A percentile compares a stretch with the other conserved stretches of the same genome.
These are phyloP conservation scores for Cisticola juncidis DNA, from an alignment of 2,113 vertebrate species.

Conservation along the genomic window DNA sequence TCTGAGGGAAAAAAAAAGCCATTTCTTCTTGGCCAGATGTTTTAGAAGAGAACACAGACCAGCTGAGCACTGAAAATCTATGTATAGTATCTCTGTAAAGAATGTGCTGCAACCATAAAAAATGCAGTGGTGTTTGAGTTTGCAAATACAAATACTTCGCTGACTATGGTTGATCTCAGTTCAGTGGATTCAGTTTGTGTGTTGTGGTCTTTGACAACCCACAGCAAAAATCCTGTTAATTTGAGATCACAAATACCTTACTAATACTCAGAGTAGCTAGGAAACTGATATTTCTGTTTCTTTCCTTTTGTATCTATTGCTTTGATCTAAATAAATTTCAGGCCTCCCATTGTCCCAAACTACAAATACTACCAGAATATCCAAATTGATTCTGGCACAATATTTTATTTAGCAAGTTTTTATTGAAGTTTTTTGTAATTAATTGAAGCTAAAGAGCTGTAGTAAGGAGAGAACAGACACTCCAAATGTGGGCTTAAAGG, in stretches of 20 bases:
- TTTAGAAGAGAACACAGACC: not conserved
- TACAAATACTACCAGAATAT: not conserved
- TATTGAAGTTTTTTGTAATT: not conserved
- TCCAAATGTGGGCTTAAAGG: not conserved
- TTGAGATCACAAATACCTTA: not conserved
- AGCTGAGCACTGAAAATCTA: not conserved
- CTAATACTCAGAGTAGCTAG: not conserved
- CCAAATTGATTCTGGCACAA: not conserved
- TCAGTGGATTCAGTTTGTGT: not conserved
- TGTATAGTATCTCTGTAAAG: not conserved
- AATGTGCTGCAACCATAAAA: not conserved
- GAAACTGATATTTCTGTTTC: not conserved
- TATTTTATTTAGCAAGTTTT: not conserved
- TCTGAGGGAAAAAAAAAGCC: not conserved
- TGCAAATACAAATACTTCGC: not conserved
- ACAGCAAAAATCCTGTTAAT: not conserved
- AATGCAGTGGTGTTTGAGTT: not conserved
- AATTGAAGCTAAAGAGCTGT: not conserved
- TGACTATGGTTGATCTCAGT: not conserved
- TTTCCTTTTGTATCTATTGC: not conserved
- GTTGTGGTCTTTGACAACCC: not conserved
- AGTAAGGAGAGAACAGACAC: not conserved
- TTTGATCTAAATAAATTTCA: not conserved
- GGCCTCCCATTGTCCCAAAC: not conserved
- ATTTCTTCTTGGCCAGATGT: not conserved